Evolutionary conservation across 1,140 invertebrate species (phyloP), one percentile per base, ranked within the genome.

Genomic region (Aradophagus sp.): DNA sequence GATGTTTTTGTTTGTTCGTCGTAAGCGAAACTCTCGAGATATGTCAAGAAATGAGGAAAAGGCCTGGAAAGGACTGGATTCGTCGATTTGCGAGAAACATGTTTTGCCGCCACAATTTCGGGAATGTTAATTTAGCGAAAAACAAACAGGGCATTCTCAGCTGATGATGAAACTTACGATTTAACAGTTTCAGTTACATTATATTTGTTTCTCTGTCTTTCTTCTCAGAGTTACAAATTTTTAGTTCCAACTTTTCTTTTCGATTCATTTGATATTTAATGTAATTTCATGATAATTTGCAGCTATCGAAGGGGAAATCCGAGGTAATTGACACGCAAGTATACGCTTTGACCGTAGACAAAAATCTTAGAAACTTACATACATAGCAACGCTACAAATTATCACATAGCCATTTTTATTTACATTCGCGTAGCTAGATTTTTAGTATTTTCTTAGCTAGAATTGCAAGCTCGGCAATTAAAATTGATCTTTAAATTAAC

Each of bases 1-100:
- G 82, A 69, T 86, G 80, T 83, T 76, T 58, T 48, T 7, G 47
- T 68, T 47, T 59, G 55, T 59, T 59, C 77, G 65, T 55, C 55
- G 65, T 59, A 8, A 41, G 48, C 69, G 77, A 76, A 76, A 77
- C 74, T 79, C 80, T 84, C 82, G 83, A 82, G 82, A 79, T 73
- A 77, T 79, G 78, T 81, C 78, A 76, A 5, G 27, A 74, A 78
- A 67, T 65, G 52, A 68, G 36, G 73, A 73, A 74, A 80, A 77
- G 74, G 16, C 12, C 35, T 11, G 8, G 11, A 38, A 38, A 11
- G 15, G 35, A 19, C 62, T 73, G 56, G 75, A 8, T 5, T 23
- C 8, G 8, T 23, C 4, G 20, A 8, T 23, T 23, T 23, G 20
- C 20, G 20, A 5, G 8, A 23, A 8, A 8, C 4, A 23, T 4